phyloP scores from a whole-genome alignment of 2,888 invertebrate species.

The Sthenelais limicola region DNA sequence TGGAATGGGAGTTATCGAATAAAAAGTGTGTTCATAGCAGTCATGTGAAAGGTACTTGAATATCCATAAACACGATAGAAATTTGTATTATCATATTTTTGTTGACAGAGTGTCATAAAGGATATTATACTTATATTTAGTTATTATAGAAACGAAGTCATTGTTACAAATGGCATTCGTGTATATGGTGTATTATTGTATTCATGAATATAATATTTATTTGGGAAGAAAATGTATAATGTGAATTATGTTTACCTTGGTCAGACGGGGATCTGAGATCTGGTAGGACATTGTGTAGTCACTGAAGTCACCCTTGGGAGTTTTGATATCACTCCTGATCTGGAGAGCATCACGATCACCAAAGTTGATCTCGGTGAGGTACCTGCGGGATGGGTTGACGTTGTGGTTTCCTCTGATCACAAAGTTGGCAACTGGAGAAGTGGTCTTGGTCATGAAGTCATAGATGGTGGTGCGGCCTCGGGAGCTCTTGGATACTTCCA shows the following conservation, averaged over 20 bases:
- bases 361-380: slow-evolving; percentile 47
- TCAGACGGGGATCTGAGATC: slow-evolving; percentile 45
- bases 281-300: slow-evolving; percentile 40
- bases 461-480: slow-evolving; percentile 50
- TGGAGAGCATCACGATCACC: slow-evolving; percentile 28
- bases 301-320: not conserved
- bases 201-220: not conserved
- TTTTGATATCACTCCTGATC: slow-evolving; percentile 44
- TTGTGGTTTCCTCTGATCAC: slow-evolving; percentile 43
- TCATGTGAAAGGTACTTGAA: not conserved
- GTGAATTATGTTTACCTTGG: slow-evolving; percentile 44
- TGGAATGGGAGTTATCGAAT: not conserved
- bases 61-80: too few species aligned
- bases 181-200: too few species aligned
- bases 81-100: too few species aligned
- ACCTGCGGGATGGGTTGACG: slow-evolving; percentile 42
- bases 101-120: not conserved
- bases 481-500: slow-evolving; percentile 44
- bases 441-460: slow-evolving; percentile 52
- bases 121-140: not conserved
- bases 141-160: too few species aligned
- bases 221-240: not conserved
- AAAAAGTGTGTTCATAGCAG: not conserved
- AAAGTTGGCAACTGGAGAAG: slow-evolving; percentile 41
- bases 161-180: too few species aligned